Base-by-base conservation (phyloP, 2,888 invertebrate genomes). In the Parapristionchus giblindavisi region DNA sequence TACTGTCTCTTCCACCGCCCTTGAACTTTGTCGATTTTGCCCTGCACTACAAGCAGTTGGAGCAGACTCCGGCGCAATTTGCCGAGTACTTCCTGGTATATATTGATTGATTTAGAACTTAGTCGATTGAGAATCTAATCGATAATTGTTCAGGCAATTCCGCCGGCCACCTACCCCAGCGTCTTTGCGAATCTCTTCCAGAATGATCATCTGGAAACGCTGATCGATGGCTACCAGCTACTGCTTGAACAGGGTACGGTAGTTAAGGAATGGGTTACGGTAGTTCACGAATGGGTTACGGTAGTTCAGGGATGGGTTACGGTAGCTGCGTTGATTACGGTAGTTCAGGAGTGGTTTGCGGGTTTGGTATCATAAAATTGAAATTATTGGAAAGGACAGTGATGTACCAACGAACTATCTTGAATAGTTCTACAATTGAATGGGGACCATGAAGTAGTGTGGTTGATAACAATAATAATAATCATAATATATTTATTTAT, bases 21-120 rank as follows among this genome's bases (percentile, higher is more conserved):
- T 38, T 5, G 3, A 54, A 48, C n/a, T 75, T 36, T 60, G 17
- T 66, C 36, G 51, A 70, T 27, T 74, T 77, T 51, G 14, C 38
- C 51, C 36, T 14, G 48, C 73, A 78, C 38, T 78, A 71, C 58
- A 24, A 32, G 1, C 21, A 27, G 0, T 52, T 78, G 5, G 60
- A 60, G 32, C 58, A 58, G 17, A 5, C 58, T 24, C 63, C 71
- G 32, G 3, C 21, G 2, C 24, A 36, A 17, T 70, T 78, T 52
- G 76, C 73, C 27, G 51, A 48, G 48, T 78, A 78, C 60, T 78
- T 78, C 71, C 51, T 78, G 75, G 78, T 78, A 21, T 36, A 75
- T 68, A 2, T 60, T 60, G 51, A 3, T 48, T 48, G 40, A 68
- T 36, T 29, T 66, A 54, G 6, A 2, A 40, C 36, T 6, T 38